phyloP scores from a whole-genome alignment of 2,113 vertebrate genomes.

The Colaptes auratus region DNA sequence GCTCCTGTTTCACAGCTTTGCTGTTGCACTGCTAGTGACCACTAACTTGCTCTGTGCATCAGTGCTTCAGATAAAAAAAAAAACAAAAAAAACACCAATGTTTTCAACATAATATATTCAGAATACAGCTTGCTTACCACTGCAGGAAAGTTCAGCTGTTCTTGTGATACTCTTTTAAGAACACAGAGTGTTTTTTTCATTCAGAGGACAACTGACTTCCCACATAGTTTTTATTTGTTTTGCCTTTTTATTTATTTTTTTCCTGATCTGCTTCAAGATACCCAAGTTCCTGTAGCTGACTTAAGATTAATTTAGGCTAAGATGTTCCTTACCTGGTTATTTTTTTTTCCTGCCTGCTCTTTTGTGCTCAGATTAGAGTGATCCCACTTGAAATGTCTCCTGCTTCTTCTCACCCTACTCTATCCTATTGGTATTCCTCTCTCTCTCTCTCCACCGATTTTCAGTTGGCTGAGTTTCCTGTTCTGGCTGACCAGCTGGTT shows the following conservation, averaged over 20 bases:
- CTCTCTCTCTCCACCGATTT: background rate
- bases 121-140: background rate
- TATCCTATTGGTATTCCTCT: background rate
- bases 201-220: background rate
- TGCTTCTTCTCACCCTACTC: background rate
- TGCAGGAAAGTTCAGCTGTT: background rate
- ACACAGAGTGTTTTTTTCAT: background rate
- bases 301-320: background rate
- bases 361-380: background rate
- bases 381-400: background rate
- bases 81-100: background rate
- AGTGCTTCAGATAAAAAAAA: background rate
- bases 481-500: background rate
- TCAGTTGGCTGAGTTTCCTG: background rate
- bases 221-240: background rate
- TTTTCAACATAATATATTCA: background rate
- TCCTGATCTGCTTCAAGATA: background rate
- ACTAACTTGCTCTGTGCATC: background rate
- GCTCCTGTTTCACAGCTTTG: background rate
- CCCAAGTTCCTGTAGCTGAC: fast-evolving
- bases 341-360: background rate
- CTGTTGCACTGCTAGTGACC: background rate
- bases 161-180: background rate
- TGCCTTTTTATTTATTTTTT: background rate
- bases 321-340: background rate